These are phyloP conservation scores for Machimus rusticus DNA, from an alignment of 2,888 invertebrate species.

Conservation along the genomic window DNA sequence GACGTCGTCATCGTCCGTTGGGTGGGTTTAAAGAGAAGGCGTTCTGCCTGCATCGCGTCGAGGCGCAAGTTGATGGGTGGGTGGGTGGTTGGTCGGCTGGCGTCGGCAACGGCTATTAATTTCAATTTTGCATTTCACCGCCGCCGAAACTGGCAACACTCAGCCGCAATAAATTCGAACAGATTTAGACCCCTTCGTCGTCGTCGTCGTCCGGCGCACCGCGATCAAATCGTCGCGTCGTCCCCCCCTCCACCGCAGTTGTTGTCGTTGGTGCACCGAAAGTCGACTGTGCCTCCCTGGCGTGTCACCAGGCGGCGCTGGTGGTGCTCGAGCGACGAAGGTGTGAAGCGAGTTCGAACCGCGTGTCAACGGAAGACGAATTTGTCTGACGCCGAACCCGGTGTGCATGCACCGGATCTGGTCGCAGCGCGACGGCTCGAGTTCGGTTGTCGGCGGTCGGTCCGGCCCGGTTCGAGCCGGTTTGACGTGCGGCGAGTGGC, in stretches of 20 bases:
- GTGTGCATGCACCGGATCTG: not conserved
- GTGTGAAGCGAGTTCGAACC: not conserved
- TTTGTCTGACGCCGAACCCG: not conserved
- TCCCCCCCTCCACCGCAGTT: not conserved
- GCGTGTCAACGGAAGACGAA: not conserved
- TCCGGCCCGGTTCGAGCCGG: not conserved
- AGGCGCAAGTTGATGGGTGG: not conserved
- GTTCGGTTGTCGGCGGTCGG: not conserved
- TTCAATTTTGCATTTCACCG: constrained; percentile 14
- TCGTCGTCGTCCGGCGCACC: not conserved
- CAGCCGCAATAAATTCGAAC: not conserved
- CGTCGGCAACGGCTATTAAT: not conserved
- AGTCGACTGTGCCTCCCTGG: not conserved
- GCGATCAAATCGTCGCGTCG: not conserved
- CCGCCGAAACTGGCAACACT: not conserved
- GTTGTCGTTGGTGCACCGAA: not conserved
- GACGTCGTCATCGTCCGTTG: not conserved
- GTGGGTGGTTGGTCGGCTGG: not conserved
- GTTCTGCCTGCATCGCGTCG: not conserved
- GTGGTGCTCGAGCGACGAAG: not conserved
- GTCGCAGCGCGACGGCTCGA: not conserved
- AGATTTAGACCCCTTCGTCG: not conserved
- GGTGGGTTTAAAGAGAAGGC: not conserved
- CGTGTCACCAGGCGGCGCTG: not conserved
- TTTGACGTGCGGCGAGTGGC: not conserved